These are phyloP conservation scores for Gila robusta DNA, from an alignment of 2,797 vertebrate species.

Conservation along the genomic window DNA sequence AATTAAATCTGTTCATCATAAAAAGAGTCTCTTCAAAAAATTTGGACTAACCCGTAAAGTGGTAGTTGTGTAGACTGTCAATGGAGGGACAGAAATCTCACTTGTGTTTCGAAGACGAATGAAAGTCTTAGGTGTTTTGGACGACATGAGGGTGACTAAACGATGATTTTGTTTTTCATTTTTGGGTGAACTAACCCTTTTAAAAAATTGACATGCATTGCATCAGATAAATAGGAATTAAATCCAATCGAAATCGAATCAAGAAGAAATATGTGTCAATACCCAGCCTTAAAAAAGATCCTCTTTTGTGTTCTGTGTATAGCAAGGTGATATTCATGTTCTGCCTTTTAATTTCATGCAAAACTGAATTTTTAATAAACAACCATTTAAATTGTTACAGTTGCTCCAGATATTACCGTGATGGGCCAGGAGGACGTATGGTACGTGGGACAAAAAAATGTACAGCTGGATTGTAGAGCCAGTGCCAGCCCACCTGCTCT, in stretches of 20 bases:
- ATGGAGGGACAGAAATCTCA: not conserved
- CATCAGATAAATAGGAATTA: not conserved
- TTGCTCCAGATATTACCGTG: conserved; percentile 89
- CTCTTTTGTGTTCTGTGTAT: not conserved
- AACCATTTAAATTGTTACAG: conserved; percentile 71
- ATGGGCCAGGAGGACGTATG: conserved; percentile 87
- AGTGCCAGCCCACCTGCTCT: conserved; percentile 91
- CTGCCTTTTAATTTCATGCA: not conserved
- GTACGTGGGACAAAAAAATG: conserved; percentile 91
- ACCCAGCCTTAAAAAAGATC: not conserved
- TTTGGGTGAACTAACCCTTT: not conserved
- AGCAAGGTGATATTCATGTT: not conserved
- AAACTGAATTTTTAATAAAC: not conserved
- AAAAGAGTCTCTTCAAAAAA: too few relatives aligned
- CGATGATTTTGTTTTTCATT: not conserved
- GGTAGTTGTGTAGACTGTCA: not conserved
- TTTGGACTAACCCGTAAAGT: not conserved
- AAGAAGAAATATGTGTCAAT: not conserved
- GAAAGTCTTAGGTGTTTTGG: not conserved
- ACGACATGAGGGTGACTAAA: not conserved
- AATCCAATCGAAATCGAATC: not conserved
- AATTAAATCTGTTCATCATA: too few relatives aligned
- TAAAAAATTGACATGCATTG: not conserved
- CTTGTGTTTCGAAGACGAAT: not conserved
- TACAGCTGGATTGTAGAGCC: conserved; percentile 90